These are phyloP conservation scores for Siphlonurus alternatus DNA, from an alignment of 2,888 invertebrate genomes.

Conservation along the genomic window DNA sequence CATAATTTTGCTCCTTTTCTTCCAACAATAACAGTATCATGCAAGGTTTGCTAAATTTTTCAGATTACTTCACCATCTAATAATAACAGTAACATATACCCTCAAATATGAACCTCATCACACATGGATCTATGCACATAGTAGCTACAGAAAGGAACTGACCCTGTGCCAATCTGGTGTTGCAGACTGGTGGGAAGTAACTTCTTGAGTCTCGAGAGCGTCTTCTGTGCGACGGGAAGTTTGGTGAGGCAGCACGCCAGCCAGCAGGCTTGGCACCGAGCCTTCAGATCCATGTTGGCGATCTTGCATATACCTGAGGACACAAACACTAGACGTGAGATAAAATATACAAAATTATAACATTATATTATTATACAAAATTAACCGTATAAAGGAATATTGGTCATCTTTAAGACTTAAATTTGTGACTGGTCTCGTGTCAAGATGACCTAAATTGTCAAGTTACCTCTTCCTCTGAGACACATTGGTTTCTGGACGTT, in stretches of 20 bases:
- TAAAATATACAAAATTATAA: too few species aligned
- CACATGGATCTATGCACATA: not conserved
- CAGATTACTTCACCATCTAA: not conserved
- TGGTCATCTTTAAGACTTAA: too few species aligned
- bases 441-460: too few species aligned
- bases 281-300: not conserved
- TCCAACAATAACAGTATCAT: too few species aligned
- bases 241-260: not conserved
- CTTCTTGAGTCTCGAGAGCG: not conserved
- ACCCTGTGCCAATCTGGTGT: not conserved
- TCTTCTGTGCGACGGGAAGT: not conserved
- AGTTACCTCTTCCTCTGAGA: not conserved
- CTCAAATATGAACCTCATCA: not conserved
- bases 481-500: not conserved
- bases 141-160: not conserved
- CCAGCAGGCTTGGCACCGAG: conserved; percentile 1
- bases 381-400: too few species aligned
- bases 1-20: too few species aligned
- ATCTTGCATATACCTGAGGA: not conserved
- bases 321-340: too few species aligned
- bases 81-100: not conserved
- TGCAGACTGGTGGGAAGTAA: not conserved
- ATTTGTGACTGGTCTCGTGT: too few species aligned
- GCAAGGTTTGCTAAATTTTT: not conserved
- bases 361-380: too few species aligned